A percentile compares a stretch with the other conserved stretches of the same genome.
Evolutionary conservation across 2,113 vertebrate genomes (phyloP).

Genomic region (Cygnus atratus): DNA sequence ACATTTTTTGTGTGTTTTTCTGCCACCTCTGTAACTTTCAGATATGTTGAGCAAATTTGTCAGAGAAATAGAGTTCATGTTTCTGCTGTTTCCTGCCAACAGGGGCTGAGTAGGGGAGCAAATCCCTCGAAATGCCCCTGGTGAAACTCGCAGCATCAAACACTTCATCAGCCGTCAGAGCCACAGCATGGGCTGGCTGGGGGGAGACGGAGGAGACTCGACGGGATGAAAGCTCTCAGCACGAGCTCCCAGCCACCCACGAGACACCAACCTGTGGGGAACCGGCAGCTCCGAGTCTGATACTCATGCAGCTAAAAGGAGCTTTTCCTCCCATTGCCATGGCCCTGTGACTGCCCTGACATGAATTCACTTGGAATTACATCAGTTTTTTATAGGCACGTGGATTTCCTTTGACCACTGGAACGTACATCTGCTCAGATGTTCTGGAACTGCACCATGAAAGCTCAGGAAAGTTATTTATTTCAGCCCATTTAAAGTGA

Average conservation of each 20-base stretch:
- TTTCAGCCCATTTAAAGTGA: conserved; percentile 20
- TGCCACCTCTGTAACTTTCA: neutral
- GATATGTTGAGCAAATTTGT: neutral
- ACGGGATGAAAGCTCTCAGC: neutral
- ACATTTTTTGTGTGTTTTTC: accelerated
- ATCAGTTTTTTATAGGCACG: neutral
- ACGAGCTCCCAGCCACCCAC: neutral
- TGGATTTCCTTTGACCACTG: neutral
- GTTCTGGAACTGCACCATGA: neutral
- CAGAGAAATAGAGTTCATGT: neutral
- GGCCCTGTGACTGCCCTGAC: neutral
- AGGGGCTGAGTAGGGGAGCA: neutral
- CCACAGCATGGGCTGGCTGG: neutral
- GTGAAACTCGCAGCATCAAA: neutral
- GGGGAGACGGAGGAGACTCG: neutral
- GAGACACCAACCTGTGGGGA: neutral
- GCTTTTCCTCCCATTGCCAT: neutral
- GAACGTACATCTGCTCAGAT: neutral
- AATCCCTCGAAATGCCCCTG: neutral
- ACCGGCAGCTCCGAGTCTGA: neutral
- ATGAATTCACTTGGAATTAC: neutral
- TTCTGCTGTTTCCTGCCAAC: neutral
- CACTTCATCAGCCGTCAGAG: neutral
- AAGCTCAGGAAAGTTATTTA: conserved; percentile 44
- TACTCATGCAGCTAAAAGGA: neutral